Conservation (phyloP, 2,797 vertebrate genomes). For the Mionectes olivaceus region DNA sequence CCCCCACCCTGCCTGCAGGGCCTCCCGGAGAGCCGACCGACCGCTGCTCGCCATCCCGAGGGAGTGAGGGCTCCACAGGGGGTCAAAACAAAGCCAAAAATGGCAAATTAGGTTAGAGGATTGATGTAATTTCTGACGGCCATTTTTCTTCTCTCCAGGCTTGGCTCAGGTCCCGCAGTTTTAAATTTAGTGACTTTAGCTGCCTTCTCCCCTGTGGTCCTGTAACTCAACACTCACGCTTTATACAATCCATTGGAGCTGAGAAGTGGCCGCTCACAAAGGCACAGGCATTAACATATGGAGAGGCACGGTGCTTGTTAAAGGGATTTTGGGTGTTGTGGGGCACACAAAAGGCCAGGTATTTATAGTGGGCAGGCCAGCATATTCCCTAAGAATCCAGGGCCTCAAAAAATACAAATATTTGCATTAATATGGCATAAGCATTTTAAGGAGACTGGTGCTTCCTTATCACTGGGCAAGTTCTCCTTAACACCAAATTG, state of each 20-base stretch:
- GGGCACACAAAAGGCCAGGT: conserved; percentile 34
- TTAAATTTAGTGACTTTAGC: conserved; percentile 68
- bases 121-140: conserved; percentile 23
- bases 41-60: neutral
- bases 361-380: neutral
- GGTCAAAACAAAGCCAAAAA: conserved; percentile 32
- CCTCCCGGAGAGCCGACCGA: neutral
- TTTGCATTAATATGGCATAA: neutral
- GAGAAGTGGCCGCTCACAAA: conserved; percentile 36
- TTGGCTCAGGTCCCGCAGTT: conserved; percentile 25
- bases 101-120: conserved; percentile 31
- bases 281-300: neutral
- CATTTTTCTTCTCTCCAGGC: conserved; percentile 48
- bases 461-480: neutral
- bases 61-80: neutral
- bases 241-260: conserved; percentile 35
- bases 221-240: conserved; percentile 52
- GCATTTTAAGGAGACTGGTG: neutral
- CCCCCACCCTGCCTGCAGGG: neutral
- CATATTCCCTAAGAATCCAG: neutral
- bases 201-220: conserved; percentile 61
- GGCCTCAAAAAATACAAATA: neutral
- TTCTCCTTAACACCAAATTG: neutral
- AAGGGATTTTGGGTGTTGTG: neutral
- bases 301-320: neutral